Conservation (phyloP, 2,888 invertebrate genomes). For the Nasonovia ribisnigri region DNA sequence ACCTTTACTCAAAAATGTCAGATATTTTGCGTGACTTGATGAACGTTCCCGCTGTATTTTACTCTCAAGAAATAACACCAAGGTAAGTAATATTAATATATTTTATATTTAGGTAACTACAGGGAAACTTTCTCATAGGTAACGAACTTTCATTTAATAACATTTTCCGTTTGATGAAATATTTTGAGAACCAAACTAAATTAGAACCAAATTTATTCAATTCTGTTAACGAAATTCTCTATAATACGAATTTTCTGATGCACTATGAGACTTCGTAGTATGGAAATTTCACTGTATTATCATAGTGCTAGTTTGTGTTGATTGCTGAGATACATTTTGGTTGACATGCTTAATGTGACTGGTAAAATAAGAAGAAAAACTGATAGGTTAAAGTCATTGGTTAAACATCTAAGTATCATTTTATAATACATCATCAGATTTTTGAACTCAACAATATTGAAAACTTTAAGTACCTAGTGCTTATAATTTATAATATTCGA, state of each 20-base stretch:
- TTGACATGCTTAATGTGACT: neutral
- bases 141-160: too few relatives aligned
- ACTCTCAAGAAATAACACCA: constrained; percentile 38
- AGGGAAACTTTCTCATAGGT: too few relatives aligned
- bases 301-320: neutral
- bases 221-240: too few relatives aligned
- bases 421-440: neutral
- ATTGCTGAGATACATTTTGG: neutral
- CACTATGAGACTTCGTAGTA: too few relatives aligned
- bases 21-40: constrained; percentile 72
- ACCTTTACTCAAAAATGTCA: constrained; percentile 77
- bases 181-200: too few relatives aligned
- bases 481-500: neutral
- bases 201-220: too few relatives aligned
- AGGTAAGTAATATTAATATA: constrained; percentile 42
- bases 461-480: neutral
- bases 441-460: neutral
- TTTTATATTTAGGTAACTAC: neutral
- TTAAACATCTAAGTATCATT: neutral
- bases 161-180: too few relatives aligned
- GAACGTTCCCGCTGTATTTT: constrained; percentile 59
- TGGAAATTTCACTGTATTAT: neutral
- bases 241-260: too few relatives aligned
- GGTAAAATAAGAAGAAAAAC: neutral
- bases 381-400: neutral